Conservation (phyloP, 2,797 vertebrate genomes). For the Darevskia nairensis region DNA sequence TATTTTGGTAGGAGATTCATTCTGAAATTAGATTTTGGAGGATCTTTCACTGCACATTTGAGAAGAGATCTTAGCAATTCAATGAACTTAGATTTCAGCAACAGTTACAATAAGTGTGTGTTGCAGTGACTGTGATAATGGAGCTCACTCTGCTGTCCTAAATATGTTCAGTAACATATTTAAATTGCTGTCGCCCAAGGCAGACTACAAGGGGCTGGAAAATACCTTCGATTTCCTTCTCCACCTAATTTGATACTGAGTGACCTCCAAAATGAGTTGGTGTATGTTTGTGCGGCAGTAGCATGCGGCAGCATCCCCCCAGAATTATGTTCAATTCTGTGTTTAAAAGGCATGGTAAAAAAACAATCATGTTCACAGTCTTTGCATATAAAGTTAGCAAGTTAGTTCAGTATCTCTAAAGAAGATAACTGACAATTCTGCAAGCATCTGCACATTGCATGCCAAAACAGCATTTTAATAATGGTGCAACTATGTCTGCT, state of each 20-base stretch:
- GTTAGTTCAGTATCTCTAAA: neutral
- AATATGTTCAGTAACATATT: constrained; percentile 39
- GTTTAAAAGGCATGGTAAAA: constrained; percentile 9
- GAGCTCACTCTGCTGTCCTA: constrained; percentile 1
- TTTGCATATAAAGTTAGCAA: neutral
- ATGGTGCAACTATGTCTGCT: neutral
- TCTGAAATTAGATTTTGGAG: constrained; percentile 29
- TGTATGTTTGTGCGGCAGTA: neutral
- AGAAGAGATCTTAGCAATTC: constrained; percentile 10
- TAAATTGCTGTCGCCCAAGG: constrained; percentile 12
- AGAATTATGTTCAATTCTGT: constrained; percentile 1
- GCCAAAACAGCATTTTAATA: neutral
- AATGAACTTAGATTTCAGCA: constrained; percentile 5
- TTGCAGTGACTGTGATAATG: neutral
- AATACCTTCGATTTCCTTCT: constrained; percentile 31
- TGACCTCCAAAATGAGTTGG: constrained; percentile 8
- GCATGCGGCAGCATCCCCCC: constrained; percentile 6
- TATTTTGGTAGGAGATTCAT: neutral
- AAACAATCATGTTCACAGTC: neutral
- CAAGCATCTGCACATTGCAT: neutral
- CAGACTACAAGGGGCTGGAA: constrained; percentile 38
- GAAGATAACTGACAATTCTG: neutral
- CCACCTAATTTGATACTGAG: neutral
- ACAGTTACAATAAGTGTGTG: neutral
- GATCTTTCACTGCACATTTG: constrained; percentile 4